Percentiles rank a stretch among this genome's conserved stretches.
Conservation (phyloP, 2,797 vertebrate species). For the Pseudomugil gertrudae region DNA sequence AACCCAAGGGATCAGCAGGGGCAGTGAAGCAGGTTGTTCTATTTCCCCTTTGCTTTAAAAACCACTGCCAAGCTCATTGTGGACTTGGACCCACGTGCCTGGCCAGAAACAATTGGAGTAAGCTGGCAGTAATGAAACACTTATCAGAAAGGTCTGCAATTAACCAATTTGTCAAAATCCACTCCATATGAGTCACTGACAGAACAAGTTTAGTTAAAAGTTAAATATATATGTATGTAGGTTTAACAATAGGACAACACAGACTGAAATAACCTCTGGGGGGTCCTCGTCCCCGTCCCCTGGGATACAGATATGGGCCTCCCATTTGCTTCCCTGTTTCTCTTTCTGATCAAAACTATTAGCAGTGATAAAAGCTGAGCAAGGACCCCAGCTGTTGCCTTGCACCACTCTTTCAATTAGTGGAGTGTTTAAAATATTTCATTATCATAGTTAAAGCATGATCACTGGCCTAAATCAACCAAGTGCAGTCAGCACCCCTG, state of each 20-base stretch:
- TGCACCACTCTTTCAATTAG: conserved; percentile 66
- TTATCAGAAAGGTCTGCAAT: conserved; percentile 76
- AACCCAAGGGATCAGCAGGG: conserved; percentile 75
- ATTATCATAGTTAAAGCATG: conserved; percentile 77
- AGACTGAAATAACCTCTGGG: conserved; percentile 44
- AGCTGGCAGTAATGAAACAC: conserved; percentile 79
- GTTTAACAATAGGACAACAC: conserved; percentile 59
- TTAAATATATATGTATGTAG: conserved; percentile 56
- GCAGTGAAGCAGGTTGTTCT: conserved; percentile 79
- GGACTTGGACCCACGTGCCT: conserved; percentile 64
- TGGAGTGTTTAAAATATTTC: conserved; percentile 66
- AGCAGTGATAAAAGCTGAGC: conserved; percentile 83
- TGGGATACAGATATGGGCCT: conserved; percentile 42
- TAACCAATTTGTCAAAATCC: conserved; percentile 72
- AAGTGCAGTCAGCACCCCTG: conserved; percentile 76
- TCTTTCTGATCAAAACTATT: conserved; percentile 83
- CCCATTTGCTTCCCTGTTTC: conserved; percentile 56
- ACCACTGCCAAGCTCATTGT: conserved; percentile 57
- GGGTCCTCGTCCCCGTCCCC: conserved; percentile 38
- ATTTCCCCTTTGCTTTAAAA: conserved; percentile 78
- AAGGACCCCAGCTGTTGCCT: conserved; percentile 85
- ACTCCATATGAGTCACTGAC: conserved; percentile 59
- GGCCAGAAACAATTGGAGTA: conserved; percentile 68
- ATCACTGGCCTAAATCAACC: conserved; percentile 76
- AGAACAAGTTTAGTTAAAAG: conserved; percentile 47